phyloP scores from a whole-genome alignment of 2,888 invertebrate genomes.

The Aphodius granarius region DNA sequence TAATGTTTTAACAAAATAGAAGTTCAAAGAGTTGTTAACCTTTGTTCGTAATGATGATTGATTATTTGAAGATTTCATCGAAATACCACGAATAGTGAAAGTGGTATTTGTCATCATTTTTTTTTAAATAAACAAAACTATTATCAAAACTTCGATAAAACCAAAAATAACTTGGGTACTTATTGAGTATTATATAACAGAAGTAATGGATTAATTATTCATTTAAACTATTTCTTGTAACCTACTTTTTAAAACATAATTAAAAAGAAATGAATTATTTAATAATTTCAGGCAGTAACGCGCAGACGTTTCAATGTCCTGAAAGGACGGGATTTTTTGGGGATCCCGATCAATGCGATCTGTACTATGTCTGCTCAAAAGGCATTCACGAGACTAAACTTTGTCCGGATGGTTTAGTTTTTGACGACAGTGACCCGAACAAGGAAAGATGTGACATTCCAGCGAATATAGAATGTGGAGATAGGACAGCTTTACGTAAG shows the following conservation, averaged over 20 bases:
- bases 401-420: conserved; percentile 79
- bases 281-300: conserved; percentile 21
- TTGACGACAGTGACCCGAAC: conserved; percentile 70
- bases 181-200: no score
- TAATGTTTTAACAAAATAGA: not conserved
- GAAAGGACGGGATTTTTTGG: conserved; percentile 74
- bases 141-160: no score
- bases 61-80: not conserved
- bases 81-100: not conserved
- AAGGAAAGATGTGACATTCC: conserved; percentile 77
- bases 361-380: conserved; percentile 74
- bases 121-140: not conserved
- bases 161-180: no score
- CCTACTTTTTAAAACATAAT: no score
- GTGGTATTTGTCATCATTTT: not conserved
- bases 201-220: no score
- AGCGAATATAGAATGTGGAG: conserved; percentile 76
- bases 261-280: no score
- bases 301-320: conserved; percentile 65
- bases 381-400: conserved; percentile 66
- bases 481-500: conserved; percentile 75
- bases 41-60: not conserved
- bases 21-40: not conserved
- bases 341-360: conserved; percentile 75
- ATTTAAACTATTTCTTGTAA: no score